Evolutionary conservation across 1,140 invertebrate genomes (phyloP), one percentile per base, ranked within the genome.

Genomic region (Pachypeltis micranthus): DNA sequence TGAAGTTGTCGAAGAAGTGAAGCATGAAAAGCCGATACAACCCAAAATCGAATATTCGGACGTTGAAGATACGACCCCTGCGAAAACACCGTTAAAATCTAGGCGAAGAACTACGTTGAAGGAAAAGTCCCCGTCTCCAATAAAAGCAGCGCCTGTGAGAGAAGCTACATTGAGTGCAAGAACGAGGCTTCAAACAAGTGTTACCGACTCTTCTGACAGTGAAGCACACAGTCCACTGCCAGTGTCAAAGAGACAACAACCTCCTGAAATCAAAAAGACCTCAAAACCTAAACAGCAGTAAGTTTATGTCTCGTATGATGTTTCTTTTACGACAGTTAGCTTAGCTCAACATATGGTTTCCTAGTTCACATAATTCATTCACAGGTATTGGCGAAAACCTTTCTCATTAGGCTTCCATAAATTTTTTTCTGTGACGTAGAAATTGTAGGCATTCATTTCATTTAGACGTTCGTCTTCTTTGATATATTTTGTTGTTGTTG

Each of bases 1-100:
- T 25, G 61, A 63, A 10, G 21, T 51, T 4, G 29, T 54, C 24
- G 61, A 64, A 57, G 65, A 68, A 29, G 44, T 63, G 14, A 63
- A 64, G 28, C n/a, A 1, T 19, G 24, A 29, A 34, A n/a, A 27
- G 7, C 57, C 16, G 1, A n/a, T 10, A 10, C 12, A 51, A 51
- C 7, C 4, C 12, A 16, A 4, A 4, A 4, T 21, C 10, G 47
- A 51, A 21, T 21, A 10, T 21, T 10, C 7, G 3, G 3, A 10
- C 7, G 19, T 51, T 21, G 47, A 51, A 4, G 10, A 14, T 4
- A 10, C 7, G 23, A 51, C 10, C 21, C 10, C 47, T 4, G 7
- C 47, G 47, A 51, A 4, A 21, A 51, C 47, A 21, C 47, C 47
- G 12, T 4, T 21, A 3, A 51, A 51, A 21, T 51, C 47, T 21